Percentiles rank a stretch among this genome's conserved stretches.
Evolutionary conservation across 2,888 invertebrate species (phyloP).

Genomic region (Lycia hirtaria): DNA sequence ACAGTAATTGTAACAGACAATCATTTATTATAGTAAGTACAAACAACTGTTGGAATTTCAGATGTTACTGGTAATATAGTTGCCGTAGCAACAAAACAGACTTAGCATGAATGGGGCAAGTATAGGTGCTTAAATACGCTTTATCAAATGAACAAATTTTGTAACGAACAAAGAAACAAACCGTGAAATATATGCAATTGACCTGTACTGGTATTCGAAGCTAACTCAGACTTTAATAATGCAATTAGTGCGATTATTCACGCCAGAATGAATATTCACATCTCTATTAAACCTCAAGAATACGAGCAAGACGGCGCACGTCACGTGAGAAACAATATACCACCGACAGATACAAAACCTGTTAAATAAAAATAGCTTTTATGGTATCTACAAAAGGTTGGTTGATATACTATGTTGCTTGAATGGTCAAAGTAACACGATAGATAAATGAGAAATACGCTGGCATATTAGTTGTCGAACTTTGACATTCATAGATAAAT

Average conservation of each 20-base stretch:
- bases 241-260: conserved; percentile 30
- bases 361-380: conserved; percentile 42
- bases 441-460: conserved; percentile 17
- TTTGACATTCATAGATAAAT: conserved; percentile 52
- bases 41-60: neutral
- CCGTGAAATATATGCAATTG: conserved; percentile 32
- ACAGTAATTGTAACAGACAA: too few species aligned
- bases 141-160: too few species aligned
- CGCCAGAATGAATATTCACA: conserved; percentile 11
- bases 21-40: too few species aligned
- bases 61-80: neutral
- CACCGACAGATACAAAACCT: conserved; percentile 16
- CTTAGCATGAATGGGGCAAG: conserved; percentile 1
- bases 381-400: conserved; percentile 41
- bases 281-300: conserved; percentile 15
- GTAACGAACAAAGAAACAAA: conserved; percentile 27
- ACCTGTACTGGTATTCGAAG: conserved; percentile 28
- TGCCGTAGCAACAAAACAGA: neutral
- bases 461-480: conserved; percentile 41
- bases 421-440: conserved; percentile 50
- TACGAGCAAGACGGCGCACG: neutral
- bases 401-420: conserved; percentile 30
- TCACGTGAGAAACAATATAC: conserved; percentile 24
- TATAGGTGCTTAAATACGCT: neutral
- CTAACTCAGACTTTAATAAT: conserved; percentile 31